phyloP scores from a whole-genome alignment of 2,113 vertebrate genomes.

The Aegypius monachus region DNA sequence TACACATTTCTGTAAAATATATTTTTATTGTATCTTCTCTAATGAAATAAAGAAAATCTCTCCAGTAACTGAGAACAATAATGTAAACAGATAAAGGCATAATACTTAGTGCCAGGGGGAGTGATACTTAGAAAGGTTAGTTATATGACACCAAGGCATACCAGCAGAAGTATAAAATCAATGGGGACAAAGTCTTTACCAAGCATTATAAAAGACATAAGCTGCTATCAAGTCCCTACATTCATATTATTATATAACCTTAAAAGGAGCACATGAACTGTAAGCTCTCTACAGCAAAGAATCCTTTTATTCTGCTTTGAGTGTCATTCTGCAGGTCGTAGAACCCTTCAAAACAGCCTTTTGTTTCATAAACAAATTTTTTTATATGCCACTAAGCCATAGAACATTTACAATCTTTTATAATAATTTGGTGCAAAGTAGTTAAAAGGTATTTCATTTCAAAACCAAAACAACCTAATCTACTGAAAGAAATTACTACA shows the following conservation, averaged over 20 bases:
- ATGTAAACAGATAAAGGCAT: background rate
- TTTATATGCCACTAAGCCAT: background rate
- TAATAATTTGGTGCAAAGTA: background rate
- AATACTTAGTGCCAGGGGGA: background rate
- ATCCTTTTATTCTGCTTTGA: background rate
- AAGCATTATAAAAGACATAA: background rate
- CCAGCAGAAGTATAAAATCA: background rate
- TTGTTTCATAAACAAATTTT: background rate
- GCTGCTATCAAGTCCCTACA: background rate
- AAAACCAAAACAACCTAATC: background rate
- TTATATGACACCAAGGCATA: background rate
- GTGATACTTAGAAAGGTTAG: background rate
- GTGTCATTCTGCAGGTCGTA: background rate
- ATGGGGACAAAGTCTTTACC: background rate
- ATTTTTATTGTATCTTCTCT: background rate
- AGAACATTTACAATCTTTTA: background rate
- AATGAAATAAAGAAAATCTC: background rate
- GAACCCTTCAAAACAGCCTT: background rate
- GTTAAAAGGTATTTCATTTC: background rate
- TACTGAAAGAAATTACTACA: background rate
- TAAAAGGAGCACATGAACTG: background rate
- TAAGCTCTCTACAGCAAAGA: background rate
- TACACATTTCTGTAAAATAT: background rate
- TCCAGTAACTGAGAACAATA: background rate
- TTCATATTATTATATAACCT: background rate